phyloP scores from a whole-genome alignment of 2,888 invertebrate species.

The Salticus scenicus region DNA sequence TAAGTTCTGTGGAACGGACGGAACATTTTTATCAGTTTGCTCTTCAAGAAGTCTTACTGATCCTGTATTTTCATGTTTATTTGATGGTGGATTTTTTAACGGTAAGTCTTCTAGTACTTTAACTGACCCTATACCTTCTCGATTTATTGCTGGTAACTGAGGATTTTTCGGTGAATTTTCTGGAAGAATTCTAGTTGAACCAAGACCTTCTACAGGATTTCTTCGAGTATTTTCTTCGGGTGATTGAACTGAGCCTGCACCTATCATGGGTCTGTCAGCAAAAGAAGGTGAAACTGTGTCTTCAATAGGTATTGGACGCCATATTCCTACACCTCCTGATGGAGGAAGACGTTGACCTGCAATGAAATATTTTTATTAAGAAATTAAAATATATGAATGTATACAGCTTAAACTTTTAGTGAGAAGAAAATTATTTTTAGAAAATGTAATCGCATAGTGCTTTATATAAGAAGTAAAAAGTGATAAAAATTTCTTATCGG shows the following conservation, averaged over 20 bases:
- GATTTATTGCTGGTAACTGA: background rate
- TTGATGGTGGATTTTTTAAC: background rate
- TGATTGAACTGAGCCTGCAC: slow-evolving; percentile 27
- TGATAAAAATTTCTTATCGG: too few relatives aligned
- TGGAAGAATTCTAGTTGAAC: background rate
- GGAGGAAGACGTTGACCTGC: background rate
- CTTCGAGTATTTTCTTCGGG: background rate
- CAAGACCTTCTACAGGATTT: background rate
- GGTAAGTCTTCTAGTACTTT: background rate
- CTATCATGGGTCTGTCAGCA: slow-evolving; percentile 29
- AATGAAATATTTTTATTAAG: too few relatives aligned
- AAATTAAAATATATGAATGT: too few relatives aligned
- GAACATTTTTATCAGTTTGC: background rate
- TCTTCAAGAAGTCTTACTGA: background rate
- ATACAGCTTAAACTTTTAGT: too few relatives aligned
- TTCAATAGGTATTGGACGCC: slow-evolving; percentile 57
- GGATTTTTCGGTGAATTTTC: background rate
- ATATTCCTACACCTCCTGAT: slow-evolving; percentile 19
- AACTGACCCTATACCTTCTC: slow-evolving; percentile 44
- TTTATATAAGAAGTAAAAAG: too few relatives aligned
- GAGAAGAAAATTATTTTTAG: too few relatives aligned
- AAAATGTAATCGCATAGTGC: too few relatives aligned
- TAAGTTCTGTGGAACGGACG: background rate
- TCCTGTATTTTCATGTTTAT: background rate
- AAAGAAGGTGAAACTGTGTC: slow-evolving; percentile 47